These are phyloP conservation scores for Caenorhabditis afra DNA, from an alignment of 2,888 invertebrate genomes.

Conservation along the genomic window DNA sequence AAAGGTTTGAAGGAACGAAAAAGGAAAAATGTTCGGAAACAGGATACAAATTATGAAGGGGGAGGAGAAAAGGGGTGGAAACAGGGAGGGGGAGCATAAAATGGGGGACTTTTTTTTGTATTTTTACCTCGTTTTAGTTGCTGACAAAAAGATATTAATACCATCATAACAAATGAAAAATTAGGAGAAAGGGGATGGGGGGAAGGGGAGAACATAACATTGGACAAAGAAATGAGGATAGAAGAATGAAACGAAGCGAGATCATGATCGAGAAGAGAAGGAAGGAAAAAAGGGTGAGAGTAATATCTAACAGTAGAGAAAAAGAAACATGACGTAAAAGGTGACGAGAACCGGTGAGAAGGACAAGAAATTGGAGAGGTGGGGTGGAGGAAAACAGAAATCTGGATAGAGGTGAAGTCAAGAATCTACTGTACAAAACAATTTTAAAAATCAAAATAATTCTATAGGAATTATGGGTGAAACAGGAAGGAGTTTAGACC, in stretches of 20 bases:
- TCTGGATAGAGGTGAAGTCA: too few species aligned
- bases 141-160: constrained; percentile 26
- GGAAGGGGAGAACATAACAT: constrained; percentile 33
- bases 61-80: not conserved
- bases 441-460: constrained; percentile 14
- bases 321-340: constrained; percentile 2
- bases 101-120: constrained; percentile 19
- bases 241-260: too few species aligned
- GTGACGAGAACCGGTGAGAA: not conserved
- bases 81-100: not conserved
- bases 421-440: constrained; percentile 34
- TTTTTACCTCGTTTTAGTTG: constrained; percentile 36
- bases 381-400: too few species aligned
- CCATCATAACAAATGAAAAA: constrained; percentile 18
- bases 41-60: not conserved
- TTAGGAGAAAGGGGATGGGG: constrained; percentile 1
- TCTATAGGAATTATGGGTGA: not conserved
- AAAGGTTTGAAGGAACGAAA: constrained; percentile 15
- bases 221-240: constrained; percentile 22
- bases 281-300: constrained; percentile 2
- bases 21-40: not conserved
- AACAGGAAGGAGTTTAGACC: constrained; percentile 2
- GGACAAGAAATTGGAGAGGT: not conserved
- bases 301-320: not conserved
- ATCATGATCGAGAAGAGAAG: too few species aligned